Base-by-base conservation (phyloP, 2,888 invertebrate species). In the Coecobrya sp. region DNA sequence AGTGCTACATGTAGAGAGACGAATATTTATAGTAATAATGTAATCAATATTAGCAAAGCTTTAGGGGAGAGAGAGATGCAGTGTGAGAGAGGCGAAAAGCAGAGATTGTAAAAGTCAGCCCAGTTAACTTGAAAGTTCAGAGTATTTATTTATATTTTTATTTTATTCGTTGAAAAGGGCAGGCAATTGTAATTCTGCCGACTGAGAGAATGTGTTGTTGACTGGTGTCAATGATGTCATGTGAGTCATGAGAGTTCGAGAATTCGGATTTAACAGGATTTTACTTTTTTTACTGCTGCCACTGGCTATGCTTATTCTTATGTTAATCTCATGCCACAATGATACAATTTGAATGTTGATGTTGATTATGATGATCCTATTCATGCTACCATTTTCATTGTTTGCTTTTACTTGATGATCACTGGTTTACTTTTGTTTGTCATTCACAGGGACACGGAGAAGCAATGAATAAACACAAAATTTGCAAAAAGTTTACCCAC, bases 251-350 rank as follows among this genome's bases (percentile, higher is more conserved):
- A 30, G 16, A 49, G 13, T 11, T 7, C n/a, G 19, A 55, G 22
- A 81, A 81, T 55, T 27, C 30, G 81, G 81, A 11, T 81, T 55
- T 81, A 55, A 81, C 81, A 52, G 55, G 81, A 81, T 81, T 30
- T 1, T 49, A 25, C n/a, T n/a, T n/a, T 45, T 49, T 49, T 45
- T 79, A 49, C 25, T 49, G 27, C 76, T 55, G 52, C 16, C 27
- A 0, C 1, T 55, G 52, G 52, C n/a, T 52, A 19, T 81, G 4
- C 30, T 16, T 30, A 81, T 55, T 16, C 36, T 36, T 36, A 22
- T 10, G 11, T 27, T 49, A 76, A 49, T 76, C 25, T 4, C 19
- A 27, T 45, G 45, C 27, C 3, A 30, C 42, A 1, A 45, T 42
- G 25, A 45, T 16, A 70, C 19, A 45, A 73, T 42, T 42, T 19